Evolutionary conservation across 2,113 vertebrate species (phyloP).

Genomic region (Tenrec ecaudatus): DNA sequence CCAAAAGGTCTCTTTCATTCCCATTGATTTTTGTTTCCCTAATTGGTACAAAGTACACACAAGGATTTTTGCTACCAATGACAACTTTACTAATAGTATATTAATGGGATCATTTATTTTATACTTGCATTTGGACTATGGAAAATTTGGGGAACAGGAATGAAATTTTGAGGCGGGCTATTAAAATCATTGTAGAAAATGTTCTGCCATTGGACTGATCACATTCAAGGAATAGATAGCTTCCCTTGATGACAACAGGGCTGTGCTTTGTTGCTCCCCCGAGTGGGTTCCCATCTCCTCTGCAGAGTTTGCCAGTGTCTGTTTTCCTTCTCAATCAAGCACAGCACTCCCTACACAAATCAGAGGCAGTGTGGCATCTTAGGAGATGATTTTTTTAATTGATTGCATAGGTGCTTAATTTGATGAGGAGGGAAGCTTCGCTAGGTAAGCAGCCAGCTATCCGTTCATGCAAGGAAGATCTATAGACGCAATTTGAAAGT

Average conservation of each 20-base stretch:
- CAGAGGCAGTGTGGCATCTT: conserved; percentile 72
- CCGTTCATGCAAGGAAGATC: conserved; percentile 81
- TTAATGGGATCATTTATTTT: conserved; percentile 45
- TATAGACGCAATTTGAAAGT: conserved; percentile 83
- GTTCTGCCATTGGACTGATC: conserved; percentile 39
- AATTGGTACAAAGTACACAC: conserved; percentile 41
- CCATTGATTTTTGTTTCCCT: conserved; percentile 12
- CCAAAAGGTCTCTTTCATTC: conserved; percentile 35
- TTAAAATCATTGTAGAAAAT: conserved; percentile 45
- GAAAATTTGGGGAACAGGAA: conserved; percentile 13
- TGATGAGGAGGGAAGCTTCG: conserved; percentile 76
- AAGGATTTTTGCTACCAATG: conserved; percentile 4
- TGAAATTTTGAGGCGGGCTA: not conserved
- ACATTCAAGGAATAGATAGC: conserved; percentile 50
- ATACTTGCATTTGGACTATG: conserved; percentile 54
- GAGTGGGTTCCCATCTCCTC: conserved; percentile 66
- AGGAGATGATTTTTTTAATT: conserved; percentile 79
- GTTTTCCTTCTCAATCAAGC: conserved; percentile 81
- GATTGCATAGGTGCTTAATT: conserved; percentile 82
- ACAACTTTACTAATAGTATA: conserved; percentile 36
- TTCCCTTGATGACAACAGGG: conserved; percentile 74
- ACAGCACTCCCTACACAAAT: conserved; percentile 79
- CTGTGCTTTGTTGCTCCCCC: conserved; percentile 56
- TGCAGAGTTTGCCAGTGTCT: conserved; percentile 68
- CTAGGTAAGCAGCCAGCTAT: conserved; percentile 73